Base-by-base conservation (phyloP, 2,113 vertebrate species). In the Todiramphus chloris region DNA sequence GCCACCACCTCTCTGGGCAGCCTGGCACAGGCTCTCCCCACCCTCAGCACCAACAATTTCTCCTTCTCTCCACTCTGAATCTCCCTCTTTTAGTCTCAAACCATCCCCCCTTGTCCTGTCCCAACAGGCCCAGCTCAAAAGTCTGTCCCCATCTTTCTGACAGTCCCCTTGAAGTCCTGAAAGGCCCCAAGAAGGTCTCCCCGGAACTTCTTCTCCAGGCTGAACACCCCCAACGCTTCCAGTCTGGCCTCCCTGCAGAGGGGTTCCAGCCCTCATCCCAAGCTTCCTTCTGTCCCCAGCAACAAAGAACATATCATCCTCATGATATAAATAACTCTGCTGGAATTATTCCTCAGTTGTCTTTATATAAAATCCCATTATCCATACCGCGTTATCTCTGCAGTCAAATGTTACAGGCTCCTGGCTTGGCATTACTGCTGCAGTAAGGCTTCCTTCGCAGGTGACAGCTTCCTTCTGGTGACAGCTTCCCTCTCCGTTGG, bases 281-380 rank as follows among this genome's bases (percentile, higher is more conserved):
- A 46, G 2, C 2, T 66, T 81, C 28, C 13, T 18, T 70, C 46
- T 20, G 13, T 20, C 37, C 16, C 43, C 43, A 19, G 3, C 7
- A 21, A 16, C 46, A 51, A 72, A 35, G 23, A 8, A 6, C 1
- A 0, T 8, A 7, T 5, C 24, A 4, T 10, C 2, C 6, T 55
- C 10, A 0, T 3, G 48, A 53, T 28, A 14, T 2, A 16, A 86
- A 69, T 31, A 41, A 12, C 17, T 33, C 11, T 83, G 48, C 12
- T 75, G 66, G 28, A 50, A 39, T 69, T 39, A 39, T 64, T 41
- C 53, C 21, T n/a, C 31, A 18, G 35, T 43, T 16, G 15, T 31
- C 64, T 67, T 85, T 51, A 27, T 30, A 25, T 13, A 44, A 72
- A 72, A 5, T 5, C 10, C 9, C 2, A 0, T 56, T 60, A 85